Evolutionary conservation across 2,797 vertebrate genomes (phyloP).

Genomic region (Mus spretus): DNA sequence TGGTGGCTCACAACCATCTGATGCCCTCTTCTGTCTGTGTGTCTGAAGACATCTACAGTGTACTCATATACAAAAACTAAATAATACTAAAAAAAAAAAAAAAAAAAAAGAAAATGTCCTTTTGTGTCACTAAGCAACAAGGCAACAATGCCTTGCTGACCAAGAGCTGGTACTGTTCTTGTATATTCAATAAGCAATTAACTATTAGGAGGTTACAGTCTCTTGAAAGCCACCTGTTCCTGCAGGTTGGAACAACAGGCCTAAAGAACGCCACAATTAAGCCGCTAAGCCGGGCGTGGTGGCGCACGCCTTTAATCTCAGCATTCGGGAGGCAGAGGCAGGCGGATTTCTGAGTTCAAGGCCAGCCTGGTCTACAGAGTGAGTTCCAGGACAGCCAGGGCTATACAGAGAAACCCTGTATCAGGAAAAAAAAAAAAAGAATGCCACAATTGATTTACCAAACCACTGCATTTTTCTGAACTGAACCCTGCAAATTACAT

Average conservation of each 20-base stretch:
- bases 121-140: background rate
- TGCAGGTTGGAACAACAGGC: background rate
- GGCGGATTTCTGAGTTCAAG: too few species aligned
- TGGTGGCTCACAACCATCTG: too few species aligned
- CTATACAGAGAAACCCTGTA: too few species aligned
- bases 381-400: too few species aligned
- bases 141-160: background rate
- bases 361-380: too few species aligned
- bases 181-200: background rate
- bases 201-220: background rate
- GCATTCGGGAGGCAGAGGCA: too few species aligned
- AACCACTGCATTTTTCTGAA: constrained; percentile 9
- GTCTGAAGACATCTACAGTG: too few species aligned
- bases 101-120: background rate
- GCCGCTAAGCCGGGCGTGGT: too few species aligned
- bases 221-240: background rate
- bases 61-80: too few species aligned
- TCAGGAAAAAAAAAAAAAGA: background rate
- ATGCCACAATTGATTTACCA: background rate
- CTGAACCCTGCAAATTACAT: background rate
- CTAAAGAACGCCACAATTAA: background rate
- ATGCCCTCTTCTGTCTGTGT: too few species aligned
- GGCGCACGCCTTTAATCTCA: too few species aligned
- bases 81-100: too few species aligned
- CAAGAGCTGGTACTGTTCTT: background rate